Evolutionary conservation across 2,888 invertebrate species (phyloP).

Genomic region (Oscheius sp.): DNA sequence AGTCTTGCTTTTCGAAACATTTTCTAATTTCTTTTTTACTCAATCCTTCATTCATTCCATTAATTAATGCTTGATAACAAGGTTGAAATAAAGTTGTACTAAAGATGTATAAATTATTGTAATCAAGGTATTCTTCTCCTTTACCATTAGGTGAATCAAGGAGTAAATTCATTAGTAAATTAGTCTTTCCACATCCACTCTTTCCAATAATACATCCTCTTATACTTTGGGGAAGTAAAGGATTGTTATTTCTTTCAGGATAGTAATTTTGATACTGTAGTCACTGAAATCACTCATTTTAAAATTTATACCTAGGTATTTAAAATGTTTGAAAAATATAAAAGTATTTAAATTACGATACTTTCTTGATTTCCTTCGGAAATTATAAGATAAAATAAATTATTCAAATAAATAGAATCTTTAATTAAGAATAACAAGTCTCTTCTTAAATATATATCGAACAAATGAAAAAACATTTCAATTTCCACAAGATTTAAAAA

Average conservation of each 20-base stretch:
- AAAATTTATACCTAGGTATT: too few species aligned
- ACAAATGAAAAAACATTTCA: slow-evolving; percentile 16
- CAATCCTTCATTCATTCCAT: too few species aligned
- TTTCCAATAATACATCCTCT: slow-evolving; percentile 59
- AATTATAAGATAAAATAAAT: too few species aligned
- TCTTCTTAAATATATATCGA: slow-evolving; percentile 25
- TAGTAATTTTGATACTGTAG: slow-evolving; percentile 22
- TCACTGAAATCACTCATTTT: neutral
- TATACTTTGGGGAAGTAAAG: too few species aligned
- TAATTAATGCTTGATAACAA: too few species aligned
- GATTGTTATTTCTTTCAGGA: slow-evolving; percentile 18
- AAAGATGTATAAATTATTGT: slow-evolving; percentile 53
- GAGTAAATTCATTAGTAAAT: slow-evolving; percentile 53
- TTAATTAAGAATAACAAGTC: slow-evolving; percentile 20
- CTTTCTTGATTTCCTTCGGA: too few species aligned
- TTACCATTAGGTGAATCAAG: too few species aligned
- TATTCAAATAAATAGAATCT: slow-evolving; percentile 5
- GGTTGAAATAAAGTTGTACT: slow-evolving; percentile 55
- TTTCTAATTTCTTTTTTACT: slow-evolving; percentile 33
- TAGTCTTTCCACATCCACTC: slow-evolving; percentile 54
- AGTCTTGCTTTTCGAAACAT: too few species aligned
- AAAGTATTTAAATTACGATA: too few species aligned
- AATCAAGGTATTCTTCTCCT: slow-evolving; percentile 48
- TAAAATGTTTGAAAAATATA: neutral
- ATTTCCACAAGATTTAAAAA: slow-evolving; percentile 30